Evolutionary conservation across 2,113 vertebrate species (phyloP).

Genomic region (Sterrhoptilus dennistouni): DNA sequence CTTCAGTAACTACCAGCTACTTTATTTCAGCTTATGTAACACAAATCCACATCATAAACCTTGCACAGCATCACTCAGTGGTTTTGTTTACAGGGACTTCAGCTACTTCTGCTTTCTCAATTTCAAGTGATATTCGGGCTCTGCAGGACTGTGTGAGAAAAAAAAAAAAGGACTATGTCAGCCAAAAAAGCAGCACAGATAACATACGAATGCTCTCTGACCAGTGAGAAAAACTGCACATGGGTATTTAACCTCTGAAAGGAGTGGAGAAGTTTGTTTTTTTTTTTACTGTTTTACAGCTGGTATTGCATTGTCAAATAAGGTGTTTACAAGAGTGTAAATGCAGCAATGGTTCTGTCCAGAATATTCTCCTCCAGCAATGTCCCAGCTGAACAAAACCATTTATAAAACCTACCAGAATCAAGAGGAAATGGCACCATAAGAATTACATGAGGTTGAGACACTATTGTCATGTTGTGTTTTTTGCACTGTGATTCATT

Average conservation of each 20-base stretch:
- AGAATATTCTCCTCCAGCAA: background rate
- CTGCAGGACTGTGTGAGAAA: background rate
- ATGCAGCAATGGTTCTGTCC: background rate
- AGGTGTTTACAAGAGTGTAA: background rate
- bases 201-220: background rate
- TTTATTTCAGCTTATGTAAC: background rate
- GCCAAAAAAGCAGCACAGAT: background rate
- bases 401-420: background rate
- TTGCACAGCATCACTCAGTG: background rate
- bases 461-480: background rate
- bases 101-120: background rate
- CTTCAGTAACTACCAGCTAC: background rate
- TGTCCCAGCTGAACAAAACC: background rate
- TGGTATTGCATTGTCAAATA: background rate
- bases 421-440: background rate
- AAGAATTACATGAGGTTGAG: background rate
- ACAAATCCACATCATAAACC: background rate
- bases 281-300: background rate
- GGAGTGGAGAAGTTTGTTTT: background rate
- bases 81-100: background rate
- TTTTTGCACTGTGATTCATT: background rate
- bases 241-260: background rate
- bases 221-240: background rate
- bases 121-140: background rate
- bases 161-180: background rate